Base-by-base conservation (phyloP, 2,113 vertebrate species). In the Peromyscus leucopus region DNA sequence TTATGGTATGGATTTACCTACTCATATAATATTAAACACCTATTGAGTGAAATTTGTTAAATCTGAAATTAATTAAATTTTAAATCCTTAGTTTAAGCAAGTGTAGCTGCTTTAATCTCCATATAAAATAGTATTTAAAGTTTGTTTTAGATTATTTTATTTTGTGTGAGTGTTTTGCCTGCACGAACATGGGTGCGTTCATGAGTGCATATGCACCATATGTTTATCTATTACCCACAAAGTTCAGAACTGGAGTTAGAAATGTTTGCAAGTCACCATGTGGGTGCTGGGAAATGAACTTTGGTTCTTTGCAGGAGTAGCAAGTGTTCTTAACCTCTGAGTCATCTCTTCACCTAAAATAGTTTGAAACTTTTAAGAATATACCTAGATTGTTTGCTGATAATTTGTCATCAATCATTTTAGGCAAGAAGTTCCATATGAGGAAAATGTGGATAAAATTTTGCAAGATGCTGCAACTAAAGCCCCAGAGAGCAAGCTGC, bases 341-440 rank as follows among this genome's bases (percentile, higher is more conserved):
- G 51, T 24, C 2, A n/a, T 59, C 33, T n/a, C 19, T 82, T 36
- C 31, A 19, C 6, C 36, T 59, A 39, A 61, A 16, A 59, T 39
- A 61, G 36, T 59, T 83, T 83, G 65, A 19, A 72, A 76, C 74
- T 91, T 95, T 28, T n/a, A 85, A 69, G 2, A 31, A 79, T 71
- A 33, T 59, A 75, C 7, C 19, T 63, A 88, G 46, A 28, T 67
- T 85, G 1, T 79, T 90, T 94, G 93, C 17, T 97, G 26, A 92
- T 95, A 51, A 0, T 93, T 33, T 17, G n/a, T 98, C 95, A 86
- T n/a, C 87, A 95, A 97, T 92, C 42, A 15, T 98, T 98, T 97
- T 98, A 99, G 99, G 97, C 97, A 95, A 98, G 99, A 99, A 90
- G 92, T 99, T 96, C 99, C 99, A 71, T 94, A 98, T 93, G 98